Conservation (phyloP, 2,888 invertebrate species). For the Steromphala cineraria region DNA sequence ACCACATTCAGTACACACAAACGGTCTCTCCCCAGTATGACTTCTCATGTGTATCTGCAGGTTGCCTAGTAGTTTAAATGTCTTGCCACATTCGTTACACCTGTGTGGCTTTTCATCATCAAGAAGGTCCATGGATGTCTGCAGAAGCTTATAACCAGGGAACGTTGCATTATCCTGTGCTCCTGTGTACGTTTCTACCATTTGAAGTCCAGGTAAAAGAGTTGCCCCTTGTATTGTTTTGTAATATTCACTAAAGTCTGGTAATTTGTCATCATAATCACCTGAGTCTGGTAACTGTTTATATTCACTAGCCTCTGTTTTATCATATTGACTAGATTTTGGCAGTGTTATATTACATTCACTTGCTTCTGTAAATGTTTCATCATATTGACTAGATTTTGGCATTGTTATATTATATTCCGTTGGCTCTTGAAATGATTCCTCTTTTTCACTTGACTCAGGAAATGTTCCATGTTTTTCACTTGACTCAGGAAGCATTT, state of each 20-base stretch:
- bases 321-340: not conserved
- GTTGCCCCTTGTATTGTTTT: not conserved
- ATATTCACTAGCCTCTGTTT: too few species aligned
- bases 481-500: too few species aligned
- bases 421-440: too few species aligned
- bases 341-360: not conserved
- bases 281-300: too few species aligned
- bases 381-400: too few species aligned
- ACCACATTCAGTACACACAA: not conserved
- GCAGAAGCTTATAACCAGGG: not conserved
- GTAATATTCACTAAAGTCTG: conserved; percentile 11
- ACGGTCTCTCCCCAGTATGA: not conserved
- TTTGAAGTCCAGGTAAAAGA: not conserved
- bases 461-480: too few species aligned
- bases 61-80: not conserved
- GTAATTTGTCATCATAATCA: not conserved
- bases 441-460: too few species aligned
- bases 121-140: not conserved
- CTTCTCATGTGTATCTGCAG: not conserved
- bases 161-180: not conserved
- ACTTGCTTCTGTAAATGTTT: not conserved
- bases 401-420: too few species aligned
- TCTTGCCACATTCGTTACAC: not conserved
- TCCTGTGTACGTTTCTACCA: not conserved
- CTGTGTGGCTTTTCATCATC: not conserved